Evolutionary conservation across 2,113 vertebrate species (phyloP), one percentile per base, ranked within the genome.

Genomic region (Silurus asotus): DNA sequence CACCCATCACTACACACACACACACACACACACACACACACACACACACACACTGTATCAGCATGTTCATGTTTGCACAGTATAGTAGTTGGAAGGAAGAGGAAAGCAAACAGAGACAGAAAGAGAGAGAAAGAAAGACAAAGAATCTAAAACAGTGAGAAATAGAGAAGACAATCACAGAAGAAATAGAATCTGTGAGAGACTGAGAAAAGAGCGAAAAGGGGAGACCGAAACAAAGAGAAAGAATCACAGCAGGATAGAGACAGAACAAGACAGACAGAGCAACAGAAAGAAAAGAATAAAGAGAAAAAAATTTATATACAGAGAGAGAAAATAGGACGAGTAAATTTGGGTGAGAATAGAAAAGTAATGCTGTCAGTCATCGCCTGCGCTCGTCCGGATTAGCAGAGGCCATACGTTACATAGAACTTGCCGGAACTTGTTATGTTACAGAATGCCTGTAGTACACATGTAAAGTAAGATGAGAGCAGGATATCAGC

Each of bases 11-110:
- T 49, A 58, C 51, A 51, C 74, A 49, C 25, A 86, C 19, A 61
- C 79, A 76, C 17, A 9, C 49, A 58, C 88, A 86, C 91, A 91
- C 89, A 91, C 91, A 92, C 90, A 86, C 19, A 61, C 79, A 76
- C 17, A 9, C 49, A 58, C 88, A 86, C 91, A 91, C 89, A 91
- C 91, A 92, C 90, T 90, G 88, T 28, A 81, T 78, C 74, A 85
- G 61, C 74, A 85, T 81, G 86, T 62, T 70, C 61, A 14, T 69
- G 79, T 62, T 82, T 76, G 67, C 80, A 76, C n/a, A n/a, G 23
- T 19, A 19, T 20, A 19, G 20, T 14, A 51, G 45, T 37, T 1
- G 11, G 3, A 23, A 77, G 5, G 56, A n/a, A 56, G 23, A 25
- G 77, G 8, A 25, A 59, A 6, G 17, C 20, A 56, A 8, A 78